Evolutionary conservation across 2,113 vertebrate genomes (phyloP).

Genomic region (Oreocharis arfaki): DNA sequence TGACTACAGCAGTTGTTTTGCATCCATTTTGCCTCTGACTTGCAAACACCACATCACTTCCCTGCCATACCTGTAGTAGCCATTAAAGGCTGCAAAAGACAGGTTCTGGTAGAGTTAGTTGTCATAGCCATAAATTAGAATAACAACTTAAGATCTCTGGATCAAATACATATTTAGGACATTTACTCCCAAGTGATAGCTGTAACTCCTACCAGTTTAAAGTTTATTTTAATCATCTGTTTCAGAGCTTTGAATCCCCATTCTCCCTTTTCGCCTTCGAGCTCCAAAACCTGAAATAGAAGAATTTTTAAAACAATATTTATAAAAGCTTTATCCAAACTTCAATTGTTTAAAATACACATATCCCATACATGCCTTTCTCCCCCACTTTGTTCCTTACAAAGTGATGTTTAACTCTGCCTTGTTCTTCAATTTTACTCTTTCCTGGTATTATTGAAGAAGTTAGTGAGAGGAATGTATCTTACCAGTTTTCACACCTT

Average conservation of each 20-base stretch:
- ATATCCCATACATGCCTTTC: neutral
- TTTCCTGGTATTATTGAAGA: neutral
- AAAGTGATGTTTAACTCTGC: neutral
- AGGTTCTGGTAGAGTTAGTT: neutral
- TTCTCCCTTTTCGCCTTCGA: conserved; percentile 98
- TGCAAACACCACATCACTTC: neutral
- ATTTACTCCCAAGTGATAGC: neutral
- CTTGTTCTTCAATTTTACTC: neutral
- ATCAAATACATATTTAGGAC: neutral
- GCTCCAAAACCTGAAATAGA: conserved; percentile 89
- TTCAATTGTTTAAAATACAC: neutral
- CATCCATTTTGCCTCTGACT: neutral
- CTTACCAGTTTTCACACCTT: neutral
- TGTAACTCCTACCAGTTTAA: conserved; percentile 89
- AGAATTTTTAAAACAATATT: neutral
- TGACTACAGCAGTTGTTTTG: neutral
- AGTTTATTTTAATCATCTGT: conserved; percentile 99
- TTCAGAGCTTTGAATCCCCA: conserved; percentile 99
- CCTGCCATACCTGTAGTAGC: neutral
- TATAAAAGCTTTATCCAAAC: neutral
- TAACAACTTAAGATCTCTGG: neutral
- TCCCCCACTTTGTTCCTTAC: neutral
- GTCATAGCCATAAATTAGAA: neutral
- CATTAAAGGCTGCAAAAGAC: neutral
- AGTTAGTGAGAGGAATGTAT: neutral